Percentiles rank a stretch among this genome's conserved stretches.
Evolutionary conservation across 2,888 invertebrate genomes (phyloP).

Genomic region (Lysandra coridon): DNA sequence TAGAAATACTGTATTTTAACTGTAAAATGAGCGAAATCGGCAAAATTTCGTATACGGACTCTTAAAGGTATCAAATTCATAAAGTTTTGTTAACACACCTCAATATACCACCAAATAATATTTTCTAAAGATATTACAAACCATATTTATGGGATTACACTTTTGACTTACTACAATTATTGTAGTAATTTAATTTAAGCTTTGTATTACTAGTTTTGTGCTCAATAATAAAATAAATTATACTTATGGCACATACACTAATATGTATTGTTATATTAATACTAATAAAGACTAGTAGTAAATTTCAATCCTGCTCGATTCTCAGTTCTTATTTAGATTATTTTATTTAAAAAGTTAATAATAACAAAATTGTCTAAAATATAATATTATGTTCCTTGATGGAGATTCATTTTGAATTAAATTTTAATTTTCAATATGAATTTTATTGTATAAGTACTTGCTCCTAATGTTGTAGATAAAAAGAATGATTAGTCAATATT

Average conservation of each 20-base stretch:
- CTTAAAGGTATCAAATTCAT: neutral
- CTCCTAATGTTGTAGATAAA: neutral
- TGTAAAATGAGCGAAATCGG: too few relatives aligned
- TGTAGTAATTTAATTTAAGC: neutral
- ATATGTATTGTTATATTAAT: neutral
- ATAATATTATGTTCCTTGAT: neutral
- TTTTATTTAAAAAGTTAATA: conserved; percentile 4
- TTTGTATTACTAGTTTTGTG: neutral
- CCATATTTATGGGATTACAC: neutral
- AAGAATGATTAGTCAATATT: conserved; percentile 3
- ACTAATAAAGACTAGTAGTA: neutral
- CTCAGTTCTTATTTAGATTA: neutral
- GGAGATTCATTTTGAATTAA: neutral
- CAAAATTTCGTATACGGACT: too few relatives aligned
- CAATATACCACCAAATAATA: neutral
- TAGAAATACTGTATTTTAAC: too few relatives aligned
- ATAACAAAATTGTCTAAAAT: neutral
- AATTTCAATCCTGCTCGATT: neutral
- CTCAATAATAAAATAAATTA: neutral
- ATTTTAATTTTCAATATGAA: neutral
- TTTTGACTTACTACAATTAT: neutral
- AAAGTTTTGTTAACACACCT: neutral
- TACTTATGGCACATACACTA: conserved; percentile 6
- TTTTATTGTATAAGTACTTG: neutral
- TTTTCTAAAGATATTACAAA: neutral